Conservation (phyloP, 2,888 invertebrate genomes). For the Eurois occulta region DNA sequence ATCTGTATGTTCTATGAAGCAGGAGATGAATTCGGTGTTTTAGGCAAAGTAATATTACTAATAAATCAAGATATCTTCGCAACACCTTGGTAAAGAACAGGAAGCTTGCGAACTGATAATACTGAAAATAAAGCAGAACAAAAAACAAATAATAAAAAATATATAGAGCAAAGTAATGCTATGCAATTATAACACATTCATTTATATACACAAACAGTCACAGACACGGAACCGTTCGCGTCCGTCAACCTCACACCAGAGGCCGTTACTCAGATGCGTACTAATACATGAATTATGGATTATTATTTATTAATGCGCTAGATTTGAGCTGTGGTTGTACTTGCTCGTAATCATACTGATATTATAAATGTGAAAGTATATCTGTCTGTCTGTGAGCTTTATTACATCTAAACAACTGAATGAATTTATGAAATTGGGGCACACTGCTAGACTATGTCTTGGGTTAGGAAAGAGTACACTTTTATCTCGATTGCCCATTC, state of each 20-base stretch:
- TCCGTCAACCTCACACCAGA: constrained; percentile 59
- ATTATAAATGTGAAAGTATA: background rate
- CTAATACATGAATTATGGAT: constrained; percentile 57
- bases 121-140: background rate
- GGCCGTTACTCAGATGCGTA: constrained; percentile 44
- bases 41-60: background rate
- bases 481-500: background rate
- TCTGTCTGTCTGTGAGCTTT: background rate
- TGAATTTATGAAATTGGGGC: background rate
- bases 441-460: background rate
- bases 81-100: background rate
- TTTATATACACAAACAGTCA: constrained; percentile 25
- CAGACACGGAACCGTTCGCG: constrained; percentile 49
- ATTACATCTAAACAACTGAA: background rate
- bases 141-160: constrained; percentile 14
- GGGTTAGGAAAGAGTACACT: background rate
- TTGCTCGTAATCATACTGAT: background rate
- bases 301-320: constrained; percentile 46
- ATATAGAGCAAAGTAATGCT: constrained; percentile 6
- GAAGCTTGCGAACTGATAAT: background rate
- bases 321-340: constrained; percentile 13
- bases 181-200: constrained; percentile 24
- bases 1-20: background rate
- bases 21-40: too few species aligned
- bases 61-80: background rate